These are phyloP conservation scores for Chloroceryle inda DNA, from an alignment of 2,797 vertebrate species.

Conservation along the genomic window DNA sequence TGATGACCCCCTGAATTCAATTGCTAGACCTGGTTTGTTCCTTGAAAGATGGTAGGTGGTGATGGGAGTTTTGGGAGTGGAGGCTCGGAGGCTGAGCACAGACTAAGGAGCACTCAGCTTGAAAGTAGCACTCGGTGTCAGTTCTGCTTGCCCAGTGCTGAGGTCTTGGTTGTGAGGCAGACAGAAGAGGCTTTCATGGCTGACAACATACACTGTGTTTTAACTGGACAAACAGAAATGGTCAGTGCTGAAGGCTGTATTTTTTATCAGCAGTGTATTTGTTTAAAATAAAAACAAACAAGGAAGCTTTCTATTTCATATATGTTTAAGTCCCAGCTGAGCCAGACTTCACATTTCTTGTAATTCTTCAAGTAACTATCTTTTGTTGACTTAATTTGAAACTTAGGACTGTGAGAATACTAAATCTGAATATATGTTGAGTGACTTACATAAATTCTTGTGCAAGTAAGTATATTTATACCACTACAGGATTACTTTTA, in stretches of 20 bases:
- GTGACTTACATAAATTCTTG: conserved; percentile 57
- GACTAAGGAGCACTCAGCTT: not conserved
- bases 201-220: not conserved
- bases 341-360: conserved; percentile 35
- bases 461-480: conserved; percentile 75
- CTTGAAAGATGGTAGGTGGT: not conserved
- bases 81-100: not conserved
- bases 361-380: conserved; percentile 16
- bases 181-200: not conserved
- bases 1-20: not conserved
- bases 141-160: not conserved
- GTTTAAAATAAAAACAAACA: not conserved
- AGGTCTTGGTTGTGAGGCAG: fast-evolving
- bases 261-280: conserved; percentile 1
- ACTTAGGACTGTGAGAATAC: conserved; percentile 48
- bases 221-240: not conserved
- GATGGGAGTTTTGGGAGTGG: not conserved
- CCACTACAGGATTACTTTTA: conserved; percentile 75
- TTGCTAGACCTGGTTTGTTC: not conserved
- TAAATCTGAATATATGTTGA: conserved; percentile 48
- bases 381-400: conserved; percentile 53
- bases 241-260: not conserved
- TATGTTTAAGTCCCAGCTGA: conserved; percentile 51
- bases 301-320: conserved; percentile 35
- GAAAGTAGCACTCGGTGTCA: not conserved